Base-by-base conservation (phyloP, 2,113 vertebrate genomes). In the Echinops telfairi region DNA sequence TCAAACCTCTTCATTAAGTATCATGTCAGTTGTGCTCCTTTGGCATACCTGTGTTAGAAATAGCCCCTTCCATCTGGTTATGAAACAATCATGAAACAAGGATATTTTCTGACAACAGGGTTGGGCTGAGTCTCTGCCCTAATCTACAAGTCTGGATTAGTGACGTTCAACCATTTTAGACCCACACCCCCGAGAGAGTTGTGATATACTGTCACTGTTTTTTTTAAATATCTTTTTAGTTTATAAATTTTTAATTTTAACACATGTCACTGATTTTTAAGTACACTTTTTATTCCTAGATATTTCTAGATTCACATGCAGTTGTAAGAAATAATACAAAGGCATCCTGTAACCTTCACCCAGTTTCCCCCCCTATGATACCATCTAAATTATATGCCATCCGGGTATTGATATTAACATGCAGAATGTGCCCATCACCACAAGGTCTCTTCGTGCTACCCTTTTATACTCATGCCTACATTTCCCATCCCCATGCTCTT, bases 41-140 rank as follows among this genome's bases (percentile, higher is more conserved):
- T 91, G 68, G 40, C 90, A 84, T 90, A 83, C 12, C 89, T 47
- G 83, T 71, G 70, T 93, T 75, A 92, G 29, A 85, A 94, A 75
- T 40, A 83, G 73, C 14, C 31, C 3, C 19, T 89, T 71, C 70
- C 9, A 58, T 17, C 6, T 58, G 31, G 76, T 62, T 85, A n/a
- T n/a, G n/a, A n/a, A n/a, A n/a, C n/a, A 82, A 89, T 68, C 83
- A 47, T n/a, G 27, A 62, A 75, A 16, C 36, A 86, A 85, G 60
- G 47, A 88, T 17, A 43, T 94, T 29, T 29, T 75, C 36, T 70
- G 77, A 73, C n/a, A 57, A 43, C 36, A 77, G 16, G 11, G 15
- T 7, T 68, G 47, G 40, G 36, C 81, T 14, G 31, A 16, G 23
- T 81, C 83, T 58, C 3, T 77, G n/a, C 16, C 68, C 62, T 38